Evolutionary conservation across 2,888 invertebrate species (phyloP), one percentile per base, ranked within the genome.

Genomic region (Apodemia hepburni): DNA sequence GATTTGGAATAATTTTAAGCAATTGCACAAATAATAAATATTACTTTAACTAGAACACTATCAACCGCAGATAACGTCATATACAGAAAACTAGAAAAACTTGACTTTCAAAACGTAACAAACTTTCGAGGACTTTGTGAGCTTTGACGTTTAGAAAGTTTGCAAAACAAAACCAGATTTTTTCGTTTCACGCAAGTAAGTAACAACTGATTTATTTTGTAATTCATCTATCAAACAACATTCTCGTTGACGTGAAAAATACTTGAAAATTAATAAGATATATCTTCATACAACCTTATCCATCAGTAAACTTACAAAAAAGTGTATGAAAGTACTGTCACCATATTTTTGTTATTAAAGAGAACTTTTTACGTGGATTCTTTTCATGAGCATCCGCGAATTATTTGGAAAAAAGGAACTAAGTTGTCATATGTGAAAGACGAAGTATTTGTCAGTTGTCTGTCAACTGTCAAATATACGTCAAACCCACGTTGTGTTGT

Each of bases 81-180:
- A 58, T 58, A 58, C 18, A 75, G 76, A 78, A 85, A 85, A 88
- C 85, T 82, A 84, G 87, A 83, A 82, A 83, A 85, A 86, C 87
- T 77, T 83, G 86, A 82, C 81, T 77, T 76, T 70, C 69, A 70
- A 73, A 74, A 66, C 67, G 27, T 57, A 29, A 29, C 67, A 79
- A 67, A 47, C 62, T 62, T 58, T 81, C 80, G 79, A 85, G 79
- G 80, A 73, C 79, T 79, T 72, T 71, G 71, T 76, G 82, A 84
- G 81, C 84, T 66, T 86, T 75, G 83, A 83, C 84, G 69, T 75
- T 75, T 77, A 86, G 85, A 87, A 87, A 87, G 85, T 87, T 85
- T 82, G 64, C 66, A 67, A 66, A 68, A 67, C 67, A 70, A 69
- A 73, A 73, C 70, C 65, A 66, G 70, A 68, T 69, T 71, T 69